Conservation (phyloP, 64 coral and sea anemone species). For the Montipora efflorescens region DNA sequence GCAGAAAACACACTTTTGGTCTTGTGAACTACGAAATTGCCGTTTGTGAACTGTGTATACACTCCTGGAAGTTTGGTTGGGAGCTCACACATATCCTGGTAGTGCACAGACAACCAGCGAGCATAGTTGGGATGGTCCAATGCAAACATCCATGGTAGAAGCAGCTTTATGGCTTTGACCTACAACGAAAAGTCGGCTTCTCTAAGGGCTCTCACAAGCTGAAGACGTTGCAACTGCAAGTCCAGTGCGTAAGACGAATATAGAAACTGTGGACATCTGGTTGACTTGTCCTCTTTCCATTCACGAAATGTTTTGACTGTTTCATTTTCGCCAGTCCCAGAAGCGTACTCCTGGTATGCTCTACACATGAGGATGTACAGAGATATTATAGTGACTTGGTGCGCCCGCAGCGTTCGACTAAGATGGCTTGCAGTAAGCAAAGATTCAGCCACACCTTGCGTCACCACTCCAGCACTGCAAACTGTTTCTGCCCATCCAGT, state of each 20-base stretch:
- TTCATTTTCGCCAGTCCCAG: too few relatives aligned
- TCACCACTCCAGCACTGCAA: slow-evolving; percentile 18
- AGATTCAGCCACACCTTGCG: slow-evolving; percentile 31
- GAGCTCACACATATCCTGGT: slow-evolving; percentile 24
- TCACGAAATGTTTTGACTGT: too few relatives aligned
- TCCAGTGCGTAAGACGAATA: slow-evolving; percentile 2
- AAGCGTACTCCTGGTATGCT: too few relatives aligned
- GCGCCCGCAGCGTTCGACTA: background rate
- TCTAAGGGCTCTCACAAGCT: slow-evolving; percentile 9
- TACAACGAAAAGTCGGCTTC: slow-evolving; percentile 28
- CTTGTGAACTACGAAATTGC: slow-evolving; percentile 29
- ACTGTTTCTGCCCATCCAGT: background rate
- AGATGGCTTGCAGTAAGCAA: slow-evolving; percentile 1
- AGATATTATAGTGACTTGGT: background rate
- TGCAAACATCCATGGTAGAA: slow-evolving; percentile 40
- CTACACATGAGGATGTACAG: background rate
- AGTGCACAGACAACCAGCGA: slow-evolving; percentile 35
- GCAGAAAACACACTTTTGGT: background rate
- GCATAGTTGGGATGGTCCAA: slow-evolving; percentile 20
- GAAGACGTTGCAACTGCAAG: slow-evolving; percentile 5
- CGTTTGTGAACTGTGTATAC: background rate
- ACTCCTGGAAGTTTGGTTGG: background rate
- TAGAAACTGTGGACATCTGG: background rate
- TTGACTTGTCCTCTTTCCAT: too few relatives aligned
- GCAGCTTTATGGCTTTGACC: background rate